Conservation (phyloP, 2,797 vertebrate genomes). For the Morus bassanus region DNA sequence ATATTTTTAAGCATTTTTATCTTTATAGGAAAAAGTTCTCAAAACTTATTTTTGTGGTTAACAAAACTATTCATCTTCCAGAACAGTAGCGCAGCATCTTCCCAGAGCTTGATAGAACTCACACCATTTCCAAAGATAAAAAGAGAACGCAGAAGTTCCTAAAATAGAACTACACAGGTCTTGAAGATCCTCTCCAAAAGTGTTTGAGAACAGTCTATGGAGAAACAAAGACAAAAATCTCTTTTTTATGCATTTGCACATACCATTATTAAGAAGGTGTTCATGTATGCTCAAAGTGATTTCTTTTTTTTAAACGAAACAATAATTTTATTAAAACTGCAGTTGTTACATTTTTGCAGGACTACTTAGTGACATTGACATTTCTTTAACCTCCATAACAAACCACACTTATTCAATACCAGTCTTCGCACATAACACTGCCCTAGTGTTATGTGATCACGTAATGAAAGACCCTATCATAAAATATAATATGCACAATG, state of each 20-base stretch:
- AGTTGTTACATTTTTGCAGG: conserved; percentile 36
- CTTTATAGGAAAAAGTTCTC: not conserved
- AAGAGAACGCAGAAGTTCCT: not conserved
- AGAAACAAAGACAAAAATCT: not conserved
- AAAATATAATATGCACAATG: conserved; percentile 65
- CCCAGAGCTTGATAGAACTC: not conserved
- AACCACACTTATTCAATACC: conserved; percentile 45
- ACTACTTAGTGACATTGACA: conserved; percentile 39
- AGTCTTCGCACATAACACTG: conserved; percentile 23
- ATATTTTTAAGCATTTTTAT: not conserved
- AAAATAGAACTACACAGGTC: not conserved
- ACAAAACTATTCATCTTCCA: not conserved
- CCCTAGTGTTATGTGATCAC: conserved; percentile 43
- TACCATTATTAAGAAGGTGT: not conserved
- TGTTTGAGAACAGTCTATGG: not conserved
- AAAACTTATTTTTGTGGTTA: not conserved
- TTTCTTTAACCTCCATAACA: conserved; percentile 66
- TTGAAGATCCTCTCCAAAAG: not conserved
- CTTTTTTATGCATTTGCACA: not conserved
- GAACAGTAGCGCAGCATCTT: not conserved
- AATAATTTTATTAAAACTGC: conserved; percentile 20
- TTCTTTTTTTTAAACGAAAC: not conserved
- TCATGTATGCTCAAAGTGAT: not conserved
- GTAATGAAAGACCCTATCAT: conserved; percentile 56
- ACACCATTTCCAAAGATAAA: not conserved